Evolutionary conservation across 2,113 vertebrate species (phyloP).

Genomic region (Colaptes auratus): DNA sequence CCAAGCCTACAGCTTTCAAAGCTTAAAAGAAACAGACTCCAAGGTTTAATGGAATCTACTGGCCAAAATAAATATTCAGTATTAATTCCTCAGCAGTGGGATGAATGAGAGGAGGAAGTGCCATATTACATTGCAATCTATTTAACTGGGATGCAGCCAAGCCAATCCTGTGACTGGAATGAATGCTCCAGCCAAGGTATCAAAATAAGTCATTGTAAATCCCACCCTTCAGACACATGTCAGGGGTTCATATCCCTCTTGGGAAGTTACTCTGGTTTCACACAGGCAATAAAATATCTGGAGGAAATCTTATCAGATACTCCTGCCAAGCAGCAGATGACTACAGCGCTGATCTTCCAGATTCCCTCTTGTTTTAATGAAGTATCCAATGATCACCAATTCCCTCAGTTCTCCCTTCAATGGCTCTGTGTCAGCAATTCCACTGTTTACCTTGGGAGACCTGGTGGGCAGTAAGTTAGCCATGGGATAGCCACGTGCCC

Average conservation of each 20-base stretch:
- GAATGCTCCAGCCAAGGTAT: constrained; percentile 38
- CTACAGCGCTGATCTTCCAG: not conserved
- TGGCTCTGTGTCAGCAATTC: not conserved
- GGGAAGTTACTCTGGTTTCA: not conserved
- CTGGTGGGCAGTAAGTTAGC: no score
- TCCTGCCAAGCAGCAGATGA: not conserved
- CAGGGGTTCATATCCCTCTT: not conserved
- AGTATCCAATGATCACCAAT: not conserved
- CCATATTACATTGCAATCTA: constrained; percentile 29
- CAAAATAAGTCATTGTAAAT: constrained; percentile 38
- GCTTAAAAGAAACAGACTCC: constrained; percentile 29
- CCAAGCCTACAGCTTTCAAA: not conserved
- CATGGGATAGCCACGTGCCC: no score
- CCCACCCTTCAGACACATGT: constrained; percentile 12
- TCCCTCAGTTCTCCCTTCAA: not conserved
- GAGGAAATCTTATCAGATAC: not conserved
- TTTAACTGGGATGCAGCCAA: constrained; percentile 46
- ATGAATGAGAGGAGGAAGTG: constrained; percentile 55
- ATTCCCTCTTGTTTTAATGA: not conserved
- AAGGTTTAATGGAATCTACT: constrained; percentile 12
- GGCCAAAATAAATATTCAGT: constrained; percentile 52
- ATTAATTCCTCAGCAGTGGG: constrained; percentile 38
- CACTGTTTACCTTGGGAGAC: not conserved
- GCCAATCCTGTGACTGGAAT: constrained; percentile 18
- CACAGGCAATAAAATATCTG: constrained; percentile 11